Evolutionary conservation across 2,797 vertebrate species (phyloP).

Genomic region (Cossypha caffra): DNA sequence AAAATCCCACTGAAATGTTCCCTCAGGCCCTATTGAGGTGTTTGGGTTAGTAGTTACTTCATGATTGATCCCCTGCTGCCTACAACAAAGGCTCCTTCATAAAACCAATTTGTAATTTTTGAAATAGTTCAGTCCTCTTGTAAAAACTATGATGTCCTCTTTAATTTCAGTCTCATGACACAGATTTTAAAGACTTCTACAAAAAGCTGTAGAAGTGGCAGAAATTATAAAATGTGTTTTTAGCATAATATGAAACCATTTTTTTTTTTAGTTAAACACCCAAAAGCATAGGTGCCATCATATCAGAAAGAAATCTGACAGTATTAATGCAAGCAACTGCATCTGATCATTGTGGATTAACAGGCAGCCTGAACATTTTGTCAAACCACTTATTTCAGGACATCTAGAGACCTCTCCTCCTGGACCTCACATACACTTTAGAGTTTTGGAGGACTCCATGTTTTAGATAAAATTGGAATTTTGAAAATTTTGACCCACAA

Average conservation of each 20-base stretch:
- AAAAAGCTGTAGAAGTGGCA: not conserved
- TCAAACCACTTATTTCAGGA: not conserved
- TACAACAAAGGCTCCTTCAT: slow-evolving; percentile 2
- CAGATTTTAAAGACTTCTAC: not conserved
- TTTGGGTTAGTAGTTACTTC: not conserved
- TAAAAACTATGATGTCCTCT: not conserved
- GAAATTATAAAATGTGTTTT: not conserved
- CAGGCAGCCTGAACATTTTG: not conserved
- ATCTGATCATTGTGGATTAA: not conserved
- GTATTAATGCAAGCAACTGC: not conserved
- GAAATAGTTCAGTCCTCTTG: not conserved
- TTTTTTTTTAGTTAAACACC: not conserved
- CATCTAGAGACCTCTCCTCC: not conserved
- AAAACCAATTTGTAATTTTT: not conserved
- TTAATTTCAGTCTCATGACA: not conserved
- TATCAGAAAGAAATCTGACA: not conserved
- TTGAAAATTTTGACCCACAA: not conserved
- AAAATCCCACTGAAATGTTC: not conserved
- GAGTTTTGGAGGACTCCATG: not conserved
- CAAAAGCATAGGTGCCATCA: not conserved
- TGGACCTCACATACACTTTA: not conserved
- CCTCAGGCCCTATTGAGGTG: not conserved
- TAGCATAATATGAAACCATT: not conserved
- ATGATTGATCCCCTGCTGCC: not conserved
- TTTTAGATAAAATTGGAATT: not conserved